Evolutionary conservation across 2,797 vertebrate genomes (phyloP).

Genomic region (Cossypha niveicapilla): DNA sequence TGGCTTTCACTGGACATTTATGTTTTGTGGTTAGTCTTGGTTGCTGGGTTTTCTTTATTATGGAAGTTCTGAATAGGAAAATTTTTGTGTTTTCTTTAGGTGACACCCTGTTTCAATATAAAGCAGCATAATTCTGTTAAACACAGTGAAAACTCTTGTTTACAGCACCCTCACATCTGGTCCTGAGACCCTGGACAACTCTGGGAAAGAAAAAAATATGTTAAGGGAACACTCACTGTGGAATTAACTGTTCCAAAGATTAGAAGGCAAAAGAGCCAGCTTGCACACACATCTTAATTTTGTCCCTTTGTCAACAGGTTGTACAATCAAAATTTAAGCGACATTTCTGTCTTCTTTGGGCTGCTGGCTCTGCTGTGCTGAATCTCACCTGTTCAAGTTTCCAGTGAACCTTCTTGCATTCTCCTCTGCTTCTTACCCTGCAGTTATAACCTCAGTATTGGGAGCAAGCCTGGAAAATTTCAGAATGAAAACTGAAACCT

Average conservation of each 20-base stretch:
- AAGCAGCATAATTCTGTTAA: not conserved
- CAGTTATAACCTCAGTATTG: slow-evolving; percentile 42
- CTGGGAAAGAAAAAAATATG: not conserved
- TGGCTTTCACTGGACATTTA: not conserved
- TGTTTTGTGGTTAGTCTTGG: not conserved
- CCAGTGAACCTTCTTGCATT: slow-evolving; percentile 47
- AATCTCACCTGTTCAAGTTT: slow-evolving; percentile 60
- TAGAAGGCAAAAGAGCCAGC: not conserved
- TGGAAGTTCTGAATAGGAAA: not conserved
- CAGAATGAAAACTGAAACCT: slow-evolving; percentile 62
- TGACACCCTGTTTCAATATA: not conserved
- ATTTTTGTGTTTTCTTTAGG: not conserved
- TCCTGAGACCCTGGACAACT: not conserved
- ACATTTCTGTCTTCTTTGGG: not conserved
- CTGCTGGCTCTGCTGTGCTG: slow-evolving; percentile 40
- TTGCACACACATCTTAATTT: not conserved
- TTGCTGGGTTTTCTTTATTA: not conserved
- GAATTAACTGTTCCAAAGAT: not conserved
- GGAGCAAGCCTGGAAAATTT: slow-evolving; percentile 67
- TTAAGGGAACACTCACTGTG: not conserved
- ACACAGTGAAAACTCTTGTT: not conserved
- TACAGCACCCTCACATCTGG: not conserved
- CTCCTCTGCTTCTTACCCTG: slow-evolving; percentile 20
- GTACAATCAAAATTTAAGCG: not conserved
- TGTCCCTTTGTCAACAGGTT: slow-evolving; percentile 35